These are phyloP conservation scores for Limnodromus scolopaceus DNA, from an alignment of 2,797 vertebrate genomes.

Conservation along the genomic window DNA sequence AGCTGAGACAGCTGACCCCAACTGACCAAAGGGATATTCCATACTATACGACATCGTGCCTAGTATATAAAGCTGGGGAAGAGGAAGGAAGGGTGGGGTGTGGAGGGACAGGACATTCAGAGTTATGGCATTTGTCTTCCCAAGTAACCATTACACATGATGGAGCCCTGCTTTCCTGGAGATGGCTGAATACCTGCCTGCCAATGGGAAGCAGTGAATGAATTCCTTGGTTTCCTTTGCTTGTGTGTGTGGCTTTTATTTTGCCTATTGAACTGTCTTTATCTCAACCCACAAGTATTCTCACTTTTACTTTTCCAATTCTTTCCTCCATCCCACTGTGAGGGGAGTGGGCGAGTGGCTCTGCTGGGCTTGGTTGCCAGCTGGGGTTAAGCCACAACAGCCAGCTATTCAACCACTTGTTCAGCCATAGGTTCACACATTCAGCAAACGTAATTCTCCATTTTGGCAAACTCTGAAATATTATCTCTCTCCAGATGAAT, in stretches of 20 bases:
- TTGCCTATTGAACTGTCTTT: background rate
- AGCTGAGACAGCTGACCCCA: background rate
- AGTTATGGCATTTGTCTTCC: background rate
- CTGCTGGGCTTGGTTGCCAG: background rate
- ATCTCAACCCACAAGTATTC: background rate
- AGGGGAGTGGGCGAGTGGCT: background rate
- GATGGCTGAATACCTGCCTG: background rate
- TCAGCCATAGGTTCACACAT: background rate
- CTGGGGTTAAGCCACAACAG: background rate
- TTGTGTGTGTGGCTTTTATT: background rate
- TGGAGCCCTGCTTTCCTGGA: background rate
- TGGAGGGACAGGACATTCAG: background rate
- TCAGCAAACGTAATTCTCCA: background rate
- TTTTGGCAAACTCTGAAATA: background rate
- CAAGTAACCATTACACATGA: background rate
- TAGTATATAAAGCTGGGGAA: background rate
- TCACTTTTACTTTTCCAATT: background rate
- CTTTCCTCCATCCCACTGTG: background rate
- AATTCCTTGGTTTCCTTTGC: background rate
- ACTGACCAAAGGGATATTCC: background rate
- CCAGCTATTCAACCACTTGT: background rate
- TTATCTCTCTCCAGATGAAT: background rate
- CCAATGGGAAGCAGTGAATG: background rate
- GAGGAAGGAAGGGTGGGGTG: too few species aligned
- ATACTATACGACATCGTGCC: background rate